Percentiles rank a stretch among this genome's conserved stretches.
Conservation (phyloP, 2,888 invertebrate genomes). For the Drosophila robusta region DNA sequence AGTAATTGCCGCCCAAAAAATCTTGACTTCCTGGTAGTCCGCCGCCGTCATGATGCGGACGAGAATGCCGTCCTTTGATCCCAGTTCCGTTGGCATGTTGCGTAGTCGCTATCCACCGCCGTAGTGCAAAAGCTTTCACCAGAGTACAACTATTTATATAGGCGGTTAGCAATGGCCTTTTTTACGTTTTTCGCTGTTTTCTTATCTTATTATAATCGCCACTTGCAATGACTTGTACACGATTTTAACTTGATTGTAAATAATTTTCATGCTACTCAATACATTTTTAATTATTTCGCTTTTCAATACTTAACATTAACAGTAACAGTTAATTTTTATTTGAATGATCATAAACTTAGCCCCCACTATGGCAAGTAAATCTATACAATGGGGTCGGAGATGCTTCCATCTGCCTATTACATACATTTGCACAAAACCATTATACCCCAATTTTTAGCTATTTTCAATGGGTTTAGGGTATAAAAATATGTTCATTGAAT, state of each 20-base stretch:
- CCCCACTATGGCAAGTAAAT: too few species aligned
- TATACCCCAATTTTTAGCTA: too few species aligned
- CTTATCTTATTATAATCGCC: background rate
- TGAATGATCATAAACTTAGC: too few species aligned
- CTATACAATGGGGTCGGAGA: too few species aligned
- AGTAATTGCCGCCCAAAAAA: constrained; percentile 43
- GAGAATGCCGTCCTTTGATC: constrained; percentile 41
- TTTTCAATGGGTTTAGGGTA: too few species aligned
- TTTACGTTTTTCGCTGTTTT: background rate
- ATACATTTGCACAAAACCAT: too few species aligned
- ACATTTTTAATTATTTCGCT: background rate
- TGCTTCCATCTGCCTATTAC: too few species aligned
- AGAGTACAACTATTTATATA: constrained; percentile 22
- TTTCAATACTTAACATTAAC: too few species aligned
- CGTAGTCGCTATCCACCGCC: background rate
- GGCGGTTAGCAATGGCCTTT: background rate
- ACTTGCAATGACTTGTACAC: background rate
- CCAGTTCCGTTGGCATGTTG: constrained; percentile 36
- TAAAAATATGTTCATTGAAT: too few species aligned
- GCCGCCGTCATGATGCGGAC: constrained; percentile 42
- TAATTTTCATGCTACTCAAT: too few species aligned
- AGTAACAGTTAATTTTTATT: too few species aligned
- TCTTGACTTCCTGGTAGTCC: constrained; percentile 44
- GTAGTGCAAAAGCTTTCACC: background rate
- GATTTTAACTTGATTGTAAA: background rate